Evolutionary conservation across 2,797 vertebrate species (phyloP), one percentile per base, ranked within the genome.

Genomic region (Lacerta agilis): DNA sequence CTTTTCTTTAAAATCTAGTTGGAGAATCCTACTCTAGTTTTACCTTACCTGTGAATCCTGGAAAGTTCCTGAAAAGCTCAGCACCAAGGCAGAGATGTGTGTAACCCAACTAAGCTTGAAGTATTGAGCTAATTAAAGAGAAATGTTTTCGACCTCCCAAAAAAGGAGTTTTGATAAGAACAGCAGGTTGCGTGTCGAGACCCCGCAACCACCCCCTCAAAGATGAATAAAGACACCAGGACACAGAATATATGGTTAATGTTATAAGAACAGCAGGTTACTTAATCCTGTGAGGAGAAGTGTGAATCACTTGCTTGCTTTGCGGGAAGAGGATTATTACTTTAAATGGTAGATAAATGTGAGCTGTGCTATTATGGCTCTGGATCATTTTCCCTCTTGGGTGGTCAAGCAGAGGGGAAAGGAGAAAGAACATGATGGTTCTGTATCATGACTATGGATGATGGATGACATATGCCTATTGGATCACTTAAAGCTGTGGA

Each of bases 111-210:
- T 69, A 49, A 79, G 36, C 36, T n/a, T 9, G 45, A 79, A 41
- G 33, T 69, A 41, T 25, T 20, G 61, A 58, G 36, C 75, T 79
- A 71, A 79, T 83, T 79, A 61, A 84, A 79, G 27, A 55, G 45
- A 66, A 41, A 71, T 41, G 45, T 43, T 79, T 88, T 71, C n/a
- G 8, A n/a, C 33, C 13, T 38, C 29, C 61, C 5, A 1, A 4
- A 36, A 67, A 83, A 83, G 61, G 79, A 83, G 73, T 78, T 88
- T 77, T 67, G 86, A 77, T 69, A 71, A 43, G 11, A 83, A 58
- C 17, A 25, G 66, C 36, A 17, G 38, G 61, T 29, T 75, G n/a
- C n/a, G n/a, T n/a, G n/a, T n/a, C n/a, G n/a, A n/a, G n/a, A n/a
- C n/a, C n/a, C n/a, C n/a, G n/a, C n/a, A n/a, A n/a, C n/a, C n/a